Conservation (phyloP, 2,888 invertebrate species). For the Gnatocerus cornutus region DNA sequence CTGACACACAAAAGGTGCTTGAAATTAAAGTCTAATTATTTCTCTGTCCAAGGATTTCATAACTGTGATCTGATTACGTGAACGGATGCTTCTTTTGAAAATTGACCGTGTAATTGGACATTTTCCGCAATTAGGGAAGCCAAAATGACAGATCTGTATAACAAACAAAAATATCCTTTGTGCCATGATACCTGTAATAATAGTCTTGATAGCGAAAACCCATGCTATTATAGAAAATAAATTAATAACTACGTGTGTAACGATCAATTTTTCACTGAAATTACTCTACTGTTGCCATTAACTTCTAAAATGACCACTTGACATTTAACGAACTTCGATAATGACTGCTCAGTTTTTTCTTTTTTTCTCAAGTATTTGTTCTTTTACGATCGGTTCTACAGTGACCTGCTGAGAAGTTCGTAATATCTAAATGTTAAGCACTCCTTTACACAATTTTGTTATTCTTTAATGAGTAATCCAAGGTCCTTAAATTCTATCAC, state of each 20-base stretch:
- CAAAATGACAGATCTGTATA: not conserved
- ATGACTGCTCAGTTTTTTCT: slow-evolving; percentile 7
- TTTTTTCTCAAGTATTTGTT: not conserved
- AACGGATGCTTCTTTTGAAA: not conserved
- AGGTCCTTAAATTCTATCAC: not conserved
- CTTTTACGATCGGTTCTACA: not conserved
- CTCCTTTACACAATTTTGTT: not conserved
- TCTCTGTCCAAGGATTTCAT: not conserved
- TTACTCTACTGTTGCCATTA: not conserved
- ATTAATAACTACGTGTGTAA: slow-evolving; percentile 5
- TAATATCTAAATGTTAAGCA: slow-evolving; percentile 3
- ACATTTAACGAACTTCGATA: slow-evolving; percentile 6
- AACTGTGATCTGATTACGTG: slow-evolving; percentile 8
- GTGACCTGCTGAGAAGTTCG: not conserved
- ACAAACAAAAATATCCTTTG: slow-evolving; percentile 2
- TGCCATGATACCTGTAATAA: not conserved
- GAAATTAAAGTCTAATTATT: not conserved
- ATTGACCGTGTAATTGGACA: not conserved
- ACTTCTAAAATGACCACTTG: not conserved
- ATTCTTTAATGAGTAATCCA: not conserved
- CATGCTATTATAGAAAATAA: not conserved
- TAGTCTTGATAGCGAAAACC: not conserved
- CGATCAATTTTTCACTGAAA: slow-evolving; percentile 6
- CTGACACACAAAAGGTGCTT: slow-evolving; percentile 5
- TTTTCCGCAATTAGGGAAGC: not conserved